Evolutionary conservation across 23 tunicate species (phyloP), one percentile per base, ranked within the genome.

Genomic region (Trididemnum clinides): DNA sequence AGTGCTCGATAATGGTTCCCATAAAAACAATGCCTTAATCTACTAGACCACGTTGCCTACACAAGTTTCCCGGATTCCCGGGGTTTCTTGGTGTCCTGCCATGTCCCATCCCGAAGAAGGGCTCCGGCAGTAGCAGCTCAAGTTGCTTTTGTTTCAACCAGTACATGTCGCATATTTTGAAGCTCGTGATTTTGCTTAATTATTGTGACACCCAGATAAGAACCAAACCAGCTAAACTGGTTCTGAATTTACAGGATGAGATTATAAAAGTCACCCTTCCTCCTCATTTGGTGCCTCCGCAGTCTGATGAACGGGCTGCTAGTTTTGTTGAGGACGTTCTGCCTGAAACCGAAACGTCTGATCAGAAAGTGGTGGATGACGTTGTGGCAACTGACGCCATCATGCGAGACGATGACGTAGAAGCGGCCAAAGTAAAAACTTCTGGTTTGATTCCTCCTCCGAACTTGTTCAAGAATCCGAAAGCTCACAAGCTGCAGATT

Each of bases 401-500:
- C 5, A 22, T 62, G 69, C 19, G 15, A 6, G 18, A 20, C 18
- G 36, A 27, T 20, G 7, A 4, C 6, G 75, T 2, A 2, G 36
- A 69, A 69, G 28, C 75, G n/a, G 80, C n/a, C 39, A 10, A 37
- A 5, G 21, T 64, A 10, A 19, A 27, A 5, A 36, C 94, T 5
- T 78, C 90, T 28, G 96, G 96, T 0, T 71, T 91, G 4, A 91
- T 80, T n/a, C 89, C 89, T 74, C 96, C 96, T 29, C 35, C 87
- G 26, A 87, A 83, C 1, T 64, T 91, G 57, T 86, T 91, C 31
- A 85, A 81, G 49, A 91, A 91, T 62, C 96, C 90, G 2, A 51
- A 81, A 37, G 39, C 51, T 33, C 96, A 91, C 49, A 84, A 77
- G 37, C 85, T 91, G 19, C 90, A 82, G 21, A 82, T 91, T 23